phyloP scores from a whole-genome alignment of 2,888 invertebrate genomes.

The Leuctra nigra region DNA sequence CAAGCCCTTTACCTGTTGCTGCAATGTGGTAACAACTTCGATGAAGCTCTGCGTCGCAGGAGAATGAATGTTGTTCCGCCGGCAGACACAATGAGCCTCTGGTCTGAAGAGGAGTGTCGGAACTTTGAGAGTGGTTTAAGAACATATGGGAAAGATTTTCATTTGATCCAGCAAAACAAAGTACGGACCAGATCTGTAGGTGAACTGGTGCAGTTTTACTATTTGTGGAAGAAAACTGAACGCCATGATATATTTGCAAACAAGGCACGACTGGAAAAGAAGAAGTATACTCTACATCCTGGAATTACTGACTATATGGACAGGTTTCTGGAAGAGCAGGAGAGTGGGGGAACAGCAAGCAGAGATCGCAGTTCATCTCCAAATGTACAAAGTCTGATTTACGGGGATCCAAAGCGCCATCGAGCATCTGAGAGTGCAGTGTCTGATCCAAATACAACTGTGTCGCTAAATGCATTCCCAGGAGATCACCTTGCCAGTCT shows the following conservation, averaged over 20 bases:
- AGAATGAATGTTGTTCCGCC: conserved; percentile 62
- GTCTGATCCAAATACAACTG: conserved; percentile 15
- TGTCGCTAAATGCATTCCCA: conserved; percentile 15
- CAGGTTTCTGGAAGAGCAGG: conserved; percentile 82
- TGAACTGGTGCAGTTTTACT: conserved; percentile 89
- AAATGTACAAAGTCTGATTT: conserved; percentile 49
- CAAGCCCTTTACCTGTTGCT: conserved; percentile 84
- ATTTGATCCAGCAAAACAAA: conserved; percentile 87
- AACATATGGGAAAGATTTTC: conserved; percentile 93
- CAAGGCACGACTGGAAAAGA: conserved; percentile 82
- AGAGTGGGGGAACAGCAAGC: conserved; percentile 43
- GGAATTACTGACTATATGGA: conserved; percentile 94
- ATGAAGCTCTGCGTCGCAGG: conserved; percentile 80
- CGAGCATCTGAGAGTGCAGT: conserved; percentile 24
- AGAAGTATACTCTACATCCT: conserved; percentile 86
- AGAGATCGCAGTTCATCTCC: conserved; percentile 67
- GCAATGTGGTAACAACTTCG: conserved; percentile 92
- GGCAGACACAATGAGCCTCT: conserved; percentile 72
- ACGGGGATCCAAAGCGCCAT: conserved; percentile 42
- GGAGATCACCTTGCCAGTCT: conserved; percentile 28
- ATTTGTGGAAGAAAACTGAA: conserved; percentile 95
- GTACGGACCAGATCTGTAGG: conserved; percentile 90
- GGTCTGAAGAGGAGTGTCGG: conserved; percentile 96
- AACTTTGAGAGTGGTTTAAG: conserved; percentile 95
- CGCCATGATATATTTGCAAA: conserved; percentile 86